Base-by-base conservation (phyloP, 2,113 vertebrate genomes). In the Ascaphus truei region DNA sequence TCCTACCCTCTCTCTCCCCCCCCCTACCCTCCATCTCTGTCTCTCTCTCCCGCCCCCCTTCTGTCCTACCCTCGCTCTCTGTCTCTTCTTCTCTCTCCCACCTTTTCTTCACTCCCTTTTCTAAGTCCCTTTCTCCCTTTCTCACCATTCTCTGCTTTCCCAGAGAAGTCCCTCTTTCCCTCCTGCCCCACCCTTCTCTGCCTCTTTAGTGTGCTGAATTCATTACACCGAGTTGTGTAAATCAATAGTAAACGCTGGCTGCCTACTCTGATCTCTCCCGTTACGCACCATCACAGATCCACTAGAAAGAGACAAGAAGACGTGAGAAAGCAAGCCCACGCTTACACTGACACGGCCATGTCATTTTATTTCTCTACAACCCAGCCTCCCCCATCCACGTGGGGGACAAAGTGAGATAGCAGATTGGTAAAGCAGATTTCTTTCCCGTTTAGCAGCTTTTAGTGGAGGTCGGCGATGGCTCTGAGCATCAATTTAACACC, bases 281-380 rank as follows among this genome's bases (percentile, higher is more conserved):
- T 88, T 88, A 84, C n/a, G 77, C 84, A 88, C 87, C 79, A 79
- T 80, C 81, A 7, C 78, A 75, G 80, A 86, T 80, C 80, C 18
- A 41, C 79, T 82, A 82, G 83, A 63, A 81, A 75, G 82, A 86
- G 83, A 88, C 82, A 84, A 81, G 86, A 86, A 88, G n/a, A n/a
- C n/a, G n/a, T n/a, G n/a, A 80, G 86, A 85, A 87, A 80, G 84
- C 86, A 77, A 84, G 88, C 86, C 79, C 81, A n/a, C 67, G 84
- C 88, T 88, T 88, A 88, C 84, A 84, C 86, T 88, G 82, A 85
- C 83, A 80, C 83, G 76, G 83, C 86, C 81, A 84, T 86, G 85
- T 84, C 86, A 86, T 88, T 86, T 86, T 77, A 81, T 80, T 86
- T 87, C 81, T 77, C 81, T 77, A 73, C 79, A 85, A 84, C 85